phyloP scores from a whole-genome alignment of 2,888 invertebrate species.

The Lasius platythorax region DNA sequence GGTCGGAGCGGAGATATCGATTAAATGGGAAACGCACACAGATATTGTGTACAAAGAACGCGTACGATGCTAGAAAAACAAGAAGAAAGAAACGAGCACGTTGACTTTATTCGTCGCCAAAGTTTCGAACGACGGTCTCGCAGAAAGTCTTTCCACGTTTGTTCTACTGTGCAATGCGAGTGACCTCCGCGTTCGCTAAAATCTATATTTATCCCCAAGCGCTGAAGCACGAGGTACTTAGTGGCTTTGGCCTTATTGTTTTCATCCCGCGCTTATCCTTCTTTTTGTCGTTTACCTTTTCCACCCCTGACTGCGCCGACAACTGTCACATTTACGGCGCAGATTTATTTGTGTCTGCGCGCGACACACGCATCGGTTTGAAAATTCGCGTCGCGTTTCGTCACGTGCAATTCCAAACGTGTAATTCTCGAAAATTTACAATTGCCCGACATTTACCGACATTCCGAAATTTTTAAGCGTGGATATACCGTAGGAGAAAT shows the following conservation, averaged over 20 bases:
- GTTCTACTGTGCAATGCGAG: slow-evolving; percentile 77
- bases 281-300: slow-evolving; percentile 51
- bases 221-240: slow-evolving; percentile 78
- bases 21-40: neutral
- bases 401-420: slow-evolving; percentile 51
- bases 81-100: neutral
- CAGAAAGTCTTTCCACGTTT: slow-evolving; percentile 47
- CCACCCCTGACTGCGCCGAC: slow-evolving; percentile 43
- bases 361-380: slow-evolving; percentile 68
- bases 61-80: neutral
- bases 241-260: slow-evolving; percentile 80
- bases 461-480: neutral
- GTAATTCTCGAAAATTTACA: neutral
- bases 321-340: slow-evolving; percentile 57
- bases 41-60: neutral
- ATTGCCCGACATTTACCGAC: neutral
- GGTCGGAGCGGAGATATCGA: neutral
- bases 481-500: neutral
- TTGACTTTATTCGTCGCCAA: neutral
- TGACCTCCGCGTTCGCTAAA: slow-evolving; percentile 81
- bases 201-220: slow-evolving; percentile 81
- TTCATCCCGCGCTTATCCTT: slow-evolving; percentile 69
- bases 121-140: neutral
- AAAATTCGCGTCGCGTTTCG: slow-evolving; percentile 71
- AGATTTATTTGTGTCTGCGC: slow-evolving; percentile 78